These are phyloP conservation scores for Chromis chromis DNA, from an alignment of 2,797 vertebrate genomes.

Conservation along the genomic window DNA sequence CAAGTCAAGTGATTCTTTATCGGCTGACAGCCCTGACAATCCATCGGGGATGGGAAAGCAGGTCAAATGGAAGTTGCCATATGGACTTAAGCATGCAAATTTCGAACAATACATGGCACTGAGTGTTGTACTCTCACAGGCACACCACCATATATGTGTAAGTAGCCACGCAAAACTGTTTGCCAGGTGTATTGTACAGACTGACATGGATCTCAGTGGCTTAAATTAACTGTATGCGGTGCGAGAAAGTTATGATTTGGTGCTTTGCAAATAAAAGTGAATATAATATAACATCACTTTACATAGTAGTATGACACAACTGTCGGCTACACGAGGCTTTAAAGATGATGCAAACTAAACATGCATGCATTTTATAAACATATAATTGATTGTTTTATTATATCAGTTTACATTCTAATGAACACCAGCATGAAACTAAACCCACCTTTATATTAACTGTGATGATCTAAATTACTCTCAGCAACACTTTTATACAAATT, in stretches of 20 bases:
- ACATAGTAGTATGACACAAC: conserved; percentile 1
- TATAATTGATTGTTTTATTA: conserved; percentile 11
- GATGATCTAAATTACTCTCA: conserved; percentile 4
- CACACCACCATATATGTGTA: conserved; percentile 57
- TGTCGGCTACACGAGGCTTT: conserved; percentile 5
- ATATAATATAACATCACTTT: no score
- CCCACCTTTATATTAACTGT: conserved; percentile 1
- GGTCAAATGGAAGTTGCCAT: conserved; percentile 98
- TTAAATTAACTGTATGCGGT: conserved; percentile 20
- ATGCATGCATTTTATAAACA: conserved; percentile 8
- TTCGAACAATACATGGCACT: conserved; percentile 85
- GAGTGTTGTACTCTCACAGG: conserved; percentile 72
- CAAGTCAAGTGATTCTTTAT: conserved; percentile 99
- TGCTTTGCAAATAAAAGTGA: no score
- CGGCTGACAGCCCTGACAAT: conserved; percentile 97
- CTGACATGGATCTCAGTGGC: conserved; percentile 36
- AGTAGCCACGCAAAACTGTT: conserved; percentile 41
- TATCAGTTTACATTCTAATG: conserved; percentile 9
- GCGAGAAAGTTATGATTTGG: neutral
- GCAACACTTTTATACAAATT: conserved; percentile 14
- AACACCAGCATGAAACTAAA: neutral
- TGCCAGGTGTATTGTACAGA: conserved; percentile 39
- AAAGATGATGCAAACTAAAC: conserved; percentile 17
- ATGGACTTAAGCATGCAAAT: conserved; percentile 96
- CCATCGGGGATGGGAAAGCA: conserved; percentile 93